Conservation (phyloP, 1,140 invertebrate genomes). For the Tyrophagus putrescentiae region DNA sequence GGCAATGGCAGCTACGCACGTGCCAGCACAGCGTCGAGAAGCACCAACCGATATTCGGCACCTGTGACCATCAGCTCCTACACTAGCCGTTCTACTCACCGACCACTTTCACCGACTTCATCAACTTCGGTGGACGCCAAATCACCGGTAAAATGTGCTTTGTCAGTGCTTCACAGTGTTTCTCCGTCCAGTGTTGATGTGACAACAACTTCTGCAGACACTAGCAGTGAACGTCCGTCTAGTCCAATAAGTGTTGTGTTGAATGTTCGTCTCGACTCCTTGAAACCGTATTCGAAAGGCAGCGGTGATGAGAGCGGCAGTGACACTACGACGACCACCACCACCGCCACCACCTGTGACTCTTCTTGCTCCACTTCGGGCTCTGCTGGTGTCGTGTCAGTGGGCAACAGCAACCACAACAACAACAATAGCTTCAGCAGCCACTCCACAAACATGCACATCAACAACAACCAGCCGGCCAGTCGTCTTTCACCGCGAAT, state of each 20-base stretch:
- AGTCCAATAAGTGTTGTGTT: no score
- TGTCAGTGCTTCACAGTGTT: not conserved
- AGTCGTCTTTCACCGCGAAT: not conserved
- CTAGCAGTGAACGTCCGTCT: no score
- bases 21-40: no score
- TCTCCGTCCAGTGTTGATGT: not conserved
- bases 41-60: not conserved
- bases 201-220: not conserved
- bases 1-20: not conserved
- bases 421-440: no score
- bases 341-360: not conserved
- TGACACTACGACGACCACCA: not conserved
- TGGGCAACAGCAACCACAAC: not conserved
- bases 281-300: not conserved
- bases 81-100: not conserved
- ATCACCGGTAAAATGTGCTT: no score
- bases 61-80: not conserved
- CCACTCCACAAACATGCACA: constrained; percentile 4
- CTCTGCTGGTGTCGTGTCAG: no score
- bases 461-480: constrained; percentile 6
- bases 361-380: not conserved
- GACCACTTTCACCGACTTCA: no score
- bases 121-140: no score
- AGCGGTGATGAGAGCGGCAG: not conserved
- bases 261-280: no score